Base-by-base conservation (phyloP, 2,888 invertebrate genomes). In the Cataglyphis altisquamis region DNA sequence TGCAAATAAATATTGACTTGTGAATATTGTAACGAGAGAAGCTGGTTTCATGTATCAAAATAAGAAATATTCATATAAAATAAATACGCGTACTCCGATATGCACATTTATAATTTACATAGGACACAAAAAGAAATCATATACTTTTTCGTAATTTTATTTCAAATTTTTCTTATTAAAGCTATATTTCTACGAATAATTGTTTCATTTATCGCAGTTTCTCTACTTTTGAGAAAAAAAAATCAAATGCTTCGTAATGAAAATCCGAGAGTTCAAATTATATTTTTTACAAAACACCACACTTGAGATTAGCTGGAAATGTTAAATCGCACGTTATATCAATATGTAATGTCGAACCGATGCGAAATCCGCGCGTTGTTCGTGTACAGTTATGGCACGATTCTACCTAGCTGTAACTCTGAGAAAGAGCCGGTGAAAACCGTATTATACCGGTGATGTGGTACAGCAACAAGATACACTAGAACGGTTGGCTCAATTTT, bases 361-460 rank as follows among this genome's bases (percentile, higher is more conserved):
- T 21, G 57, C 60, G 60, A 68, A 68, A 60, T 68, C 57, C 41
- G 57, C 78, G 78, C 45, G 70, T 48, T 68, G 70, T 68, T 68
- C 57, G 78, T 78, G 78, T 78, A 78, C 78, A 78, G 78, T 78
- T 84, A 82, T 48, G 63, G 84, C 78, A 83, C 66, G 63, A 78
- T n/a, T 78, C 52, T 81, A 62, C 41, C 55, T 62, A 68, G 62
- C 67, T 73, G 55, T 81, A 62, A 68, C 64, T 55, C 41, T 57
- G 81, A 83, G 78, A 84, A 83, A 78, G 78, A 66, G 67, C 45
- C 48, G n/a, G 60, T 64, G 84, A 84, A 84, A 88, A 88, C 78
- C 81, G 67, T 80, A 84, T 88, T 88, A 88, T 74, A 62, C 67
- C 45, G 57, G 57, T 55, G 57, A 48, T 25, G 68, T 62, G 64